Percentiles rank a stretch among this genome's conserved stretches.
Evolutionary conservation across 2,888 invertebrate species (phyloP).

Genomic region (Phaedon cochleariae): DNA sequence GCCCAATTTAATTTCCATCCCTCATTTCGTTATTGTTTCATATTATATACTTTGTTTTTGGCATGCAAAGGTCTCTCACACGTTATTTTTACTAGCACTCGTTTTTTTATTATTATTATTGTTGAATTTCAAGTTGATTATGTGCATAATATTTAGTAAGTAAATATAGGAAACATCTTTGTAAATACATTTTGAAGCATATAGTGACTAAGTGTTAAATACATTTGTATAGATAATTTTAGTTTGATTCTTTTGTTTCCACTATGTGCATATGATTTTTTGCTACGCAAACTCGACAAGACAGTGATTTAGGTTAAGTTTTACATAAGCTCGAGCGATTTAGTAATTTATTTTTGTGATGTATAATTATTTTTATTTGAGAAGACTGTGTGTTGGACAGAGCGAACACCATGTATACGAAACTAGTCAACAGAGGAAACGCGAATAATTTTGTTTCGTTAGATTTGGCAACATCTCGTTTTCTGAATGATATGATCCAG

Average conservation of each 20-base stretch:
- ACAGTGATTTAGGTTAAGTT: constrained; percentile 61
- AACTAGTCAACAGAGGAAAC: neutral
- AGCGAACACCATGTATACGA: constrained; percentile 44
- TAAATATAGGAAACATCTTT: constrained; percentile 61
- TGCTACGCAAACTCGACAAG: constrained; percentile 58
- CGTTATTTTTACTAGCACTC: constrained; percentile 25
- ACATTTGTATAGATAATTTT: constrained; percentile 54
- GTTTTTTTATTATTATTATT: constrained; percentile 37
- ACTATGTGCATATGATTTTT: constrained; percentile 48
- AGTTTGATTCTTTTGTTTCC: constrained; percentile 48
- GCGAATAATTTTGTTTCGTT: neutral
- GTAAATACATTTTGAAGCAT: constrained; percentile 56
- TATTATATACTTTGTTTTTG: constrained; percentile 37
- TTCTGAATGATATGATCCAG: no score
- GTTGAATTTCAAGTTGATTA: constrained; percentile 25
- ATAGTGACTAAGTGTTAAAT: constrained; percentile 52
- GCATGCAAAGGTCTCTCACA: constrained; percentile 45
- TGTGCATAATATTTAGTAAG: constrained; percentile 40
- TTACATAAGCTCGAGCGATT: constrained; percentile 49
- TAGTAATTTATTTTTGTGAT: constrained; percentile 60
- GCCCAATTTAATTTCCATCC: constrained; percentile 47
- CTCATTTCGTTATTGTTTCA: constrained; percentile 38
- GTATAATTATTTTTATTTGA: constrained; percentile 57
- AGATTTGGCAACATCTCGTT: no score
- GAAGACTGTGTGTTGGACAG: constrained; percentile 58